Percentiles rank a stretch among this genome's conserved stretches.
These are phyloP conservation scores for Rachycentron canadum DNA, from an alignment of 2,797 vertebrate species.

Conservation along the genomic window DNA sequence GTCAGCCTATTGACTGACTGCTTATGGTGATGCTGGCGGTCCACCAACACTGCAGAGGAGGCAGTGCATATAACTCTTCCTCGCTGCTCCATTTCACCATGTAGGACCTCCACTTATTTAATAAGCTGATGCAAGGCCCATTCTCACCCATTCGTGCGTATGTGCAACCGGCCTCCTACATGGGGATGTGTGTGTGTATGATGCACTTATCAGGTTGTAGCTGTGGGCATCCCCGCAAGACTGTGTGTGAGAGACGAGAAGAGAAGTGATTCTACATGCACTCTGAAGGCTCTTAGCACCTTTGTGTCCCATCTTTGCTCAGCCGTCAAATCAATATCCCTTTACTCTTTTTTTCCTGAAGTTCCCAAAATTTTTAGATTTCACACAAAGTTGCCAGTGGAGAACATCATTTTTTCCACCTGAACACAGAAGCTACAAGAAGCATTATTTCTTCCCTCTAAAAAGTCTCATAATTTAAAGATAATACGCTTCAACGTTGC, in stretches of 20 bases:
- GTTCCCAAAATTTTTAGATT: conserved; percentile 54
- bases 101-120: conserved; percentile 76
- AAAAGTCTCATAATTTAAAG: conserved; percentile 27
- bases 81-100: conserved; percentile 75
- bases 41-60: conserved; percentile 75
- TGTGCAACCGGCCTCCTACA: conserved; percentile 60
- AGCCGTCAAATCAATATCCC: conserved; percentile 63
- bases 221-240: conserved; percentile 59
- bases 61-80: conserved; percentile 74
- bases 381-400: conserved; percentile 19
- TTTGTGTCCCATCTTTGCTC: conserved; percentile 65
- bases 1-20: conserved; percentile 83
- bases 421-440: conserved; percentile 24
- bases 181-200: conserved; percentile 38
- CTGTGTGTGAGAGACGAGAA: conserved; percentile 36
- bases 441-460: conserved; percentile 4
- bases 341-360: conserved; percentile 36
- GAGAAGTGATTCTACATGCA: conserved; percentile 51
- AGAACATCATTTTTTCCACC: background rate
- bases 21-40: conserved; percentile 79
- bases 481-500: conserved; percentile 5
- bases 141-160: conserved; percentile 57
- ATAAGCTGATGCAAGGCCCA: conserved; percentile 61
- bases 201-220: conserved; percentile 75
- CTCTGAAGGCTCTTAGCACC: conserved; percentile 80